Conservation (phyloP, 2,888 invertebrate genomes). For the Coleophora flavipennella region DNA sequence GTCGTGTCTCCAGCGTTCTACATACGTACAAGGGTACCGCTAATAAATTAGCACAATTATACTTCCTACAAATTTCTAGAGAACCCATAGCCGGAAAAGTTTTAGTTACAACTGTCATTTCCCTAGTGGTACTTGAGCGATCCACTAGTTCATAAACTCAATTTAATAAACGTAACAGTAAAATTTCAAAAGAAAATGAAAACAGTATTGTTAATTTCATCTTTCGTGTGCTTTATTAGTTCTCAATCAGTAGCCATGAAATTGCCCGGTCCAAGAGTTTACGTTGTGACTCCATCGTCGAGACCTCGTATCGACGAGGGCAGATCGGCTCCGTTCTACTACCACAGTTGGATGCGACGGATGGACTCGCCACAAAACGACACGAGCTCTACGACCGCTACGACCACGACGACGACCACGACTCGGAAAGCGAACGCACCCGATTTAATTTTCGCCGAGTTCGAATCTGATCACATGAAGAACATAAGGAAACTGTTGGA, state of each 20-base stretch:
- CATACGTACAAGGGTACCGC: constrained; percentile 63
- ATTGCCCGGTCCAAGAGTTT: constrained; percentile 52
- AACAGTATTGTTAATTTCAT: constrained; percentile 20
- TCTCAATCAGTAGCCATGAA: constrained; percentile 30
- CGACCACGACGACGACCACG: constrained; percentile 25
- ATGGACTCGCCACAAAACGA: constrained; percentile 41
- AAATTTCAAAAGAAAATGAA: constrained; percentile 6
- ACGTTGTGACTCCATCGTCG: constrained; percentile 57
- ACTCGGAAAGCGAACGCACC: constrained; percentile 40
- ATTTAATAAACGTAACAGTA: constrained; percentile 30
- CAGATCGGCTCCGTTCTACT: constrained; percentile 55
- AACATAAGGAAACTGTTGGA: constrained; percentile 56
- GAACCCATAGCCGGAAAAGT: constrained; percentile 30
- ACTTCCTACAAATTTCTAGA: constrained; percentile 26
- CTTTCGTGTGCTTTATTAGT: constrained; percentile 25
- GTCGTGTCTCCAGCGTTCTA: constrained; percentile 55
- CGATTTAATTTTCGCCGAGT: constrained; percentile 63
- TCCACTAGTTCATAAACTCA: constrained; percentile 32
- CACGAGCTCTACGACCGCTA: neutral
- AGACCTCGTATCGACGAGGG: constrained; percentile 33
- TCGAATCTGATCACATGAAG: constrained; percentile 45
- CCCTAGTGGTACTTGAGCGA: constrained; percentile 36
- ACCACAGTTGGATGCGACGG: constrained; percentile 58
- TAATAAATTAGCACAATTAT: constrained; percentile 64
- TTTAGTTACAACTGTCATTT: constrained; percentile 38